Evolutionary conservation across 2,797 vertebrate species (phyloP).

Genomic region (Microhierax caerulescens): DNA sequence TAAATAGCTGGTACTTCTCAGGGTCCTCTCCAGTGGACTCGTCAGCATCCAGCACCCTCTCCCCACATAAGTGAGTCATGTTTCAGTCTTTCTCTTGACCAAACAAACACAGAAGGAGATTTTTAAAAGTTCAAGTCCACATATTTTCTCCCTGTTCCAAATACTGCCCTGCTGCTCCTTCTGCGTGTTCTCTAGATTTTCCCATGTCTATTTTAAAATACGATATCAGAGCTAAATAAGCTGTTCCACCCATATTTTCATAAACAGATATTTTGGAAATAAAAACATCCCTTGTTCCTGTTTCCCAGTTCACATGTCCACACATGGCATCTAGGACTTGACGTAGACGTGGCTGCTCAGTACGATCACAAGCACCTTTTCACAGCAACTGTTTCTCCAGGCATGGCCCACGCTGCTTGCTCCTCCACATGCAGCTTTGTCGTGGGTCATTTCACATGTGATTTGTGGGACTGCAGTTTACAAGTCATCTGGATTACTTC

Average conservation of each 20-base stretch:
- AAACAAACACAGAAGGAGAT: neutral
- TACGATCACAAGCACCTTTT: neutral
- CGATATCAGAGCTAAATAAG: rapidly evolving
- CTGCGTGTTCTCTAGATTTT: neutral
- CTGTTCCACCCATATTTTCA: neutral
- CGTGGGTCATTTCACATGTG: rapidly evolving
- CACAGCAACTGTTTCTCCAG: rapidly evolving
- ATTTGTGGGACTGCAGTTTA: neutral
- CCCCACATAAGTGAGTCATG: neutral
- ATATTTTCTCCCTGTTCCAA: neutral
- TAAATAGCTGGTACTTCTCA: neutral
- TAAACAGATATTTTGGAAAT: neutral
- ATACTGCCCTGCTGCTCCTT: neutral
- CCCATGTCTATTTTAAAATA: neutral
- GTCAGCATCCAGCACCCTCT: neutral
- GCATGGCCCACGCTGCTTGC: neutral
- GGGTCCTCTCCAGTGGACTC: rapidly evolving
- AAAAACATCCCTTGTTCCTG: neutral
- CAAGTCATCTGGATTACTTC: neutral
- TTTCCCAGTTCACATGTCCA: neutral
- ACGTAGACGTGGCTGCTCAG: neutral
- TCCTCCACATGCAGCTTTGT: neutral
- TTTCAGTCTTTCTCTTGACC: neutral
- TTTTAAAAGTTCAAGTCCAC: neutral
- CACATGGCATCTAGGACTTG: neutral